Conservation (phyloP, 2,113 vertebrate genomes). For the Lepisosteus osseus region DNA sequence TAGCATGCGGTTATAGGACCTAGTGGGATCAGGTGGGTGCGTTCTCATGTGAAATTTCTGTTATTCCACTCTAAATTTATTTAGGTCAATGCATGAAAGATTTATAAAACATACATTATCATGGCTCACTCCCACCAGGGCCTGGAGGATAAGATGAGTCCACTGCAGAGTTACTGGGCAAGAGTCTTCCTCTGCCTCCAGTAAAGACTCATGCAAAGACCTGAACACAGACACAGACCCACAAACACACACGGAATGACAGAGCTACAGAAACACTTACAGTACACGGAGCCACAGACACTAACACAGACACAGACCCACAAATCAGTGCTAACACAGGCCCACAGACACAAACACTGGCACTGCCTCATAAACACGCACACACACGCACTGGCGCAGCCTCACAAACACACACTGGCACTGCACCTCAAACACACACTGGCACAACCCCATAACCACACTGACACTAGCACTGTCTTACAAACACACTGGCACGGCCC, state of each 20-base stretch:
- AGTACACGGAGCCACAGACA: neutral
- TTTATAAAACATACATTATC: conserved; percentile 26
- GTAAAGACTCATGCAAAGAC: conserved; percentile 7
- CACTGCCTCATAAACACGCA: neutral
- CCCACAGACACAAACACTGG: neutral
- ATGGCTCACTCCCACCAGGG: conserved; percentile 3
- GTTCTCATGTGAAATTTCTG: conserved; percentile 25
- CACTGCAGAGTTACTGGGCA: conserved; percentile 6
- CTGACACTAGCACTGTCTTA: neutral
- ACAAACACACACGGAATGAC: neutral
- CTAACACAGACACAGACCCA: neutral
- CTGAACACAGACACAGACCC: neutral
- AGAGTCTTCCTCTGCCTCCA: conserved; percentile 24
- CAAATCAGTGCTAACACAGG: neutral
- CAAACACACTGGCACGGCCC: neutral
- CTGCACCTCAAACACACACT: neutral
- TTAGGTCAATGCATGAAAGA: conserved; percentile 37
- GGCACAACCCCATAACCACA: neutral
- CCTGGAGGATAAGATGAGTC: conserved; percentile 6
- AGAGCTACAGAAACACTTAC: neutral
- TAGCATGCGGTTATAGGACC: neutral
- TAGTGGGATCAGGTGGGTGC: conserved; percentile 22
- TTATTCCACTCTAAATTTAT: conserved; percentile 31
- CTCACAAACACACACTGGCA: neutral
- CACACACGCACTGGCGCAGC: neutral